Base-by-base conservation (phyloP, 2,888 invertebrate genomes). In the Tetheella fluctuosa region DNA sequence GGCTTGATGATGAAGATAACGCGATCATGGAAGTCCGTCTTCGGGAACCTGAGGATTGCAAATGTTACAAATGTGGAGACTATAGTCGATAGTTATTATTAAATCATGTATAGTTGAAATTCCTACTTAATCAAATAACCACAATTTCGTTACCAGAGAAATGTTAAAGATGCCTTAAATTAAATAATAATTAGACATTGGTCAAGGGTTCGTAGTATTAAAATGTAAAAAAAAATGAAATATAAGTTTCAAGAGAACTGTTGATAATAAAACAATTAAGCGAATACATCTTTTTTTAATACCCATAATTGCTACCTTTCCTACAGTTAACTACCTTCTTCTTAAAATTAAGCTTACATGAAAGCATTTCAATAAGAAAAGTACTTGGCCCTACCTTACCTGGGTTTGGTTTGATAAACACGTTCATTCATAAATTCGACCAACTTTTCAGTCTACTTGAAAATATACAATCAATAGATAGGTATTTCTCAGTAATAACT, bases 51-150 rank as follows among this genome's bases (percentile, higher is more conserved):
- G 96, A 96, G 37, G 97, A 98, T 76, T 98, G 98, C 90, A 96
- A 96, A 89, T 98, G 98, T 85, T 97, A 95, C 87, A 97, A 97
- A 88, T 98, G 98, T 83, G 97, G 97, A 63, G 97, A 97, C 80
- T 96, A 95, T 80, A 96, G 96, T 61, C 95, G 96, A 91, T 96
- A 95, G 93, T 34, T 48, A 20, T 48, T 20, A 10, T 20, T 20
- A 10, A 48, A 10, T 20, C 8, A 10, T 10, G 20, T 5, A 48
- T 48, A 7, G 20, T 20, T 48, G 48, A 15, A 48, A 1, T 48
- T 42, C 0, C 17, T 1, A 2, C 3, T 15, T 15, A 42, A 42
- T 17, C 8, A 20, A 48, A 20, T 48, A 20, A 48, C 20, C 48
- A 48, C 2, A 8, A 1, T 15, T 48, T 48, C 10, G 20, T 48